Base-by-base conservation (phyloP, 2,888 invertebrate species). In the Magallana nippona region DNA sequence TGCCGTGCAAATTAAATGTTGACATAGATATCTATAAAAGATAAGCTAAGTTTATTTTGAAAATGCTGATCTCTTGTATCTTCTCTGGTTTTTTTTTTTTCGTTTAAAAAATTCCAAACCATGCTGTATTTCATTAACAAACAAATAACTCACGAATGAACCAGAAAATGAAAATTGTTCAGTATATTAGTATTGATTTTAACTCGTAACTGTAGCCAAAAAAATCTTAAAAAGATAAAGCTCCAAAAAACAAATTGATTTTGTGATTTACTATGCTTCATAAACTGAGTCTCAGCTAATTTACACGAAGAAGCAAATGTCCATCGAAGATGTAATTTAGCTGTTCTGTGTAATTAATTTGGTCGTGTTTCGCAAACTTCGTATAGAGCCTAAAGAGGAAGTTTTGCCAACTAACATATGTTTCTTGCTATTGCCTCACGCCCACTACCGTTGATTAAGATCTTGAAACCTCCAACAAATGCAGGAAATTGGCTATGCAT, bases 331-430 rank as follows among this genome's bases (percentile, higher is more conserved):
- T 71, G 32, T 71, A 71, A 71, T 71, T 71, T 22, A 27, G 22
- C 32, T 71, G 22, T 71, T 71, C 71, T 71, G 22, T 27, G 11
- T 71, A 27, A 71, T 71, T 71, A 71, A 71, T 71, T 71, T 71
- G 71, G 22, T 71, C 22, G 22, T 15, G 15, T 32, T 13, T 5
- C 71, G 13, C 11, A 22, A 27, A 27, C 27, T 32, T 71, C 13
- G 15, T 71, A 32, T 22, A 71, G 71, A 2, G 13, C 71, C 27
- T 5, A 22, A 71, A 15, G 27, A 27, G 27, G 27, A 71, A 15
- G 27, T 32, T 71, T 71, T 32, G 71, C 71, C 71, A 71, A 22
- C 22, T 22, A 71, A 71, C 71, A 10, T 27, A 71, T 32, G 1
- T 63, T 63, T 19, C 22, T 63, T 63, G 22, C 13, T 27, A 63